A percentile compares a stretch with the other conserved stretches of the same genome.
Conservation (phyloP, 2,888 invertebrate species). For the Quadroppia sp. region DNA sequence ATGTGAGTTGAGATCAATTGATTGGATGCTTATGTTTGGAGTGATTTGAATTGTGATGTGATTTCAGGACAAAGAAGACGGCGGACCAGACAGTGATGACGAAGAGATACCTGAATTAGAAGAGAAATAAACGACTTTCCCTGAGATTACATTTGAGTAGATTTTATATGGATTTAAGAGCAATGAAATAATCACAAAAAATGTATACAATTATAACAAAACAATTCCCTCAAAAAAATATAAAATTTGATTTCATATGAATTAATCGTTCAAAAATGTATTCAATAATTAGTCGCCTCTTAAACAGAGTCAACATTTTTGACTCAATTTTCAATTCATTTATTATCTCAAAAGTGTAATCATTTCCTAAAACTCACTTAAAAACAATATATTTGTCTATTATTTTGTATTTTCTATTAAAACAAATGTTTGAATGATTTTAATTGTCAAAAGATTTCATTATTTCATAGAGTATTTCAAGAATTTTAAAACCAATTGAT, state of each 20-base stretch:
- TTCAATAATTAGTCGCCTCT: too few relatives aligned
- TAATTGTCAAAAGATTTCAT: too few relatives aligned
- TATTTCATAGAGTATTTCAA: too few relatives aligned
- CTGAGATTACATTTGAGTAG: background rate
- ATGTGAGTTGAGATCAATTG: slow-evolving; percentile 21
- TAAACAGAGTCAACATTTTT: too few relatives aligned
- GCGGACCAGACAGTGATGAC: slow-evolving; percentile 28
- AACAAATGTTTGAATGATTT: too few relatives aligned
- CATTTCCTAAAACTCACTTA: background rate
- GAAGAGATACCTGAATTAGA: slow-evolving; percentile 32
- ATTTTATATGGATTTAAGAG: background rate
- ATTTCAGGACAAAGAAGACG: slow-evolving; percentile 20
- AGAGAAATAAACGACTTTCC: background rate
- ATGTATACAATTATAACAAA: background rate
- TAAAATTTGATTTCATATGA: too few relatives aligned
- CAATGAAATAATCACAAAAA: background rate
- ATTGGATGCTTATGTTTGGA: background rate
- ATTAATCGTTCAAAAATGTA: too few relatives aligned
- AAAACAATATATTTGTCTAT: too few relatives aligned
- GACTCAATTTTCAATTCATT: background rate
- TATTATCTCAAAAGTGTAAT: background rate
- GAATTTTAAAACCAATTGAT: too few relatives aligned
- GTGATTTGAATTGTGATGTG: background rate
- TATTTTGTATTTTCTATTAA: too few relatives aligned
- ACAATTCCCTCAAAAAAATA: too few relatives aligned